Conservation (phyloP, 2,888 invertebrate species). For the Priocnemis perturbator region DNA sequence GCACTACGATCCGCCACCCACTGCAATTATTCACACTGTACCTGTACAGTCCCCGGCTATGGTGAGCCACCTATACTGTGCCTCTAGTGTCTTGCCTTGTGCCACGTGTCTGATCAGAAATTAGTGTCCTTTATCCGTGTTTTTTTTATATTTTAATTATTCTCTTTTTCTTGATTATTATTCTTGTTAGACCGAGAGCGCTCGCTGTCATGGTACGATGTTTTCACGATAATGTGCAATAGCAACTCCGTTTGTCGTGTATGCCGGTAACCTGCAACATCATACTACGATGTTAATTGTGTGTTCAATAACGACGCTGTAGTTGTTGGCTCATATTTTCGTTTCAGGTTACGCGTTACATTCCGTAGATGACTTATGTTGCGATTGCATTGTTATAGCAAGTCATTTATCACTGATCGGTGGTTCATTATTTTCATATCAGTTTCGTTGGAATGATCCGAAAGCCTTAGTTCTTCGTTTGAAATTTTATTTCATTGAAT, state of each 20-base stretch:
- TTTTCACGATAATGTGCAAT: constrained; percentile 17
- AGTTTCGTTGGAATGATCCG: constrained; percentile 46
- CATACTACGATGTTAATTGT: neutral
- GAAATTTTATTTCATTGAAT: constrained; percentile 31
- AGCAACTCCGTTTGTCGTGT: constrained; percentile 14
- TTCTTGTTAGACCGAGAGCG: constrained; percentile 29
- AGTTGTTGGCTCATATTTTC: constrained; percentile 2
- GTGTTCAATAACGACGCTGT: neutral
- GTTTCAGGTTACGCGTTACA: constrained; percentile 36
- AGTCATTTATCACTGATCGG: neutral
- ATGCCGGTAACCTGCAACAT: constrained; percentile 35
- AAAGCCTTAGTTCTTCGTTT: constrained; percentile 28
- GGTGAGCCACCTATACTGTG: constrained; percentile 75
- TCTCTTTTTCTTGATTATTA: neutral
- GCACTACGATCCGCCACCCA: constrained; percentile 80
- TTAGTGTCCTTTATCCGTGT: constrained; percentile 43
- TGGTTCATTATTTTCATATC: neutral
- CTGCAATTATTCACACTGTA: constrained; percentile 76
- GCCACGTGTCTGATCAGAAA: constrained; percentile 67
- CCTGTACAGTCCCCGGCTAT: constrained; percentile 75
- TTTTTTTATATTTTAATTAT: constrained; percentile 8
- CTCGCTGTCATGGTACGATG: constrained; percentile 23
- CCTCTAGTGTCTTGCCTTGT: constrained; percentile 73
- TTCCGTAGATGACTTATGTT: constrained; percentile 12
- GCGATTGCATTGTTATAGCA: neutral